Evolutionary conservation across 1,140 invertebrate genomes (phyloP).

Genomic region (Proctacanthus coquilletti): DNA sequence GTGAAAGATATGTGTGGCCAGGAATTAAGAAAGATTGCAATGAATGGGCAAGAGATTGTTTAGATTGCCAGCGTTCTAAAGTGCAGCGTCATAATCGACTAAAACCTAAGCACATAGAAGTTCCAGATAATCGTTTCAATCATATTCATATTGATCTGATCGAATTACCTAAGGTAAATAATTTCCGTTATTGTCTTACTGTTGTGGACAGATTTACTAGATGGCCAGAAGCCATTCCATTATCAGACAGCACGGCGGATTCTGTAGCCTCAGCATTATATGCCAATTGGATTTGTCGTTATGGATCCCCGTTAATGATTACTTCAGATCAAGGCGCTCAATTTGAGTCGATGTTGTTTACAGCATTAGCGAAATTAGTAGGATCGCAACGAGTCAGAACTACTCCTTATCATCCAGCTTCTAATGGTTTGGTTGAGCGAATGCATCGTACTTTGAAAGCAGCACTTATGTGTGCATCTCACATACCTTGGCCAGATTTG

Average conservation of each 20-base stretch:
- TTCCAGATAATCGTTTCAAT: not conserved
- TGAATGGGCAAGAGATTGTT: slow-evolving; percentile 1
- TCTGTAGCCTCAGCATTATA: slow-evolving; percentile 11
- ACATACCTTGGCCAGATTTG: slow-evolving; percentile 8
- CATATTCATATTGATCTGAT: slow-evolving; percentile 4
- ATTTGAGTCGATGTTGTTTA: slow-evolving; percentile 23
- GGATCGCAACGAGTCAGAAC: slow-evolving; percentile 18
- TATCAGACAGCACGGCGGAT: slow-evolving; percentile 25
- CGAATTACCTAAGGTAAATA: slow-evolving; percentile 17
- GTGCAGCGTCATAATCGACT: not conserved
- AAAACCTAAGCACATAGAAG: not conserved
- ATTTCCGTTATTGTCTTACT: slow-evolving; percentile 27
- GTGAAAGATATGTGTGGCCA: slow-evolving; percentile 4
- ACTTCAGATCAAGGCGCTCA: slow-evolving; percentile 25
- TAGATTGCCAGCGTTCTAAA: not conserved
- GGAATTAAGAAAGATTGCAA: slow-evolving; percentile 12
- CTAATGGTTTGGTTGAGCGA: slow-evolving; percentile 19
- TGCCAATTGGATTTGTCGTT: slow-evolving; percentile 17
- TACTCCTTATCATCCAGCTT: slow-evolving; percentile 24
- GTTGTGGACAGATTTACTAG: slow-evolving; percentile 31
- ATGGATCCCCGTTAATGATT: slow-evolving; percentile 16
- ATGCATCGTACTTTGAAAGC: slow-evolving; percentile 27
- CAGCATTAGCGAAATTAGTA: slow-evolving; percentile 9
- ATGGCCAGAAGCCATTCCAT: slow-evolving; percentile 32
- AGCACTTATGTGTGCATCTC: slow-evolving; percentile 13